phyloP scores from a whole-genome alignment of 2,113 vertebrate genomes.

The Plotosus lineatus region DNA sequence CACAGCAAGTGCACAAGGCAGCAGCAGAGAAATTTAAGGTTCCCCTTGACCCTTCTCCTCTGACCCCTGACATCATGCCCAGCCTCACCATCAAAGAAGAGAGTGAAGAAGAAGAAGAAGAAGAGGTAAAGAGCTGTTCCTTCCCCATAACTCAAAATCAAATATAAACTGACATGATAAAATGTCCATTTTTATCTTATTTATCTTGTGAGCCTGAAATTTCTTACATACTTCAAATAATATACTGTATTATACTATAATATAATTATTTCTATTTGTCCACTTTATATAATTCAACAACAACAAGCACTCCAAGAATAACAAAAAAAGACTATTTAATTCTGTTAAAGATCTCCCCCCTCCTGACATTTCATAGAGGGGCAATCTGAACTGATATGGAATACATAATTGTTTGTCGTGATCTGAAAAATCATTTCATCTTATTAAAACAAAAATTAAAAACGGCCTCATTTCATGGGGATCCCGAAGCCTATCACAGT shows the following conservation, averaged over 20 bases:
- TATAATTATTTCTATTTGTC: background rate
- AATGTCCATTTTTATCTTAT: no score
- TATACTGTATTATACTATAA: background rate
- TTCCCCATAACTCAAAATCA: background rate
- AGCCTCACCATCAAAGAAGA: conserved; percentile 85
- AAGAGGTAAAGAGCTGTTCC: conserved; percentile 68
- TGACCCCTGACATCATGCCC: conserved; percentile 77
- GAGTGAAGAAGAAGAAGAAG: conserved; percentile 90
- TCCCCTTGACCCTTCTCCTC: conserved; percentile 82
- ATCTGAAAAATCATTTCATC: no score
- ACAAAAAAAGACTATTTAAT: no score
- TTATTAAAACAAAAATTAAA: no score
- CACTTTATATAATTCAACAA: no score
- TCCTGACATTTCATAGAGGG: no score
- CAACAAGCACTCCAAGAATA: no score
- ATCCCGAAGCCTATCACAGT: no score
- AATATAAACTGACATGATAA: background rate
- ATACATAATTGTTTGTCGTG: no score
- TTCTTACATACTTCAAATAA: background rate
- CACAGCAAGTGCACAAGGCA: conserved; percentile 95
- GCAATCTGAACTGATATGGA: no score
- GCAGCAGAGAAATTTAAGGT: conserved; percentile 97
- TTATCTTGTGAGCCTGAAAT: background rate
- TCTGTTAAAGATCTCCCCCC: no score
- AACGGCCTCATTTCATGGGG: no score